These are phyloP conservation scores for Thaleichthys pacificus DNA, from an alignment of 2,797 vertebrate genomes.

Conservation along the genomic window DNA sequence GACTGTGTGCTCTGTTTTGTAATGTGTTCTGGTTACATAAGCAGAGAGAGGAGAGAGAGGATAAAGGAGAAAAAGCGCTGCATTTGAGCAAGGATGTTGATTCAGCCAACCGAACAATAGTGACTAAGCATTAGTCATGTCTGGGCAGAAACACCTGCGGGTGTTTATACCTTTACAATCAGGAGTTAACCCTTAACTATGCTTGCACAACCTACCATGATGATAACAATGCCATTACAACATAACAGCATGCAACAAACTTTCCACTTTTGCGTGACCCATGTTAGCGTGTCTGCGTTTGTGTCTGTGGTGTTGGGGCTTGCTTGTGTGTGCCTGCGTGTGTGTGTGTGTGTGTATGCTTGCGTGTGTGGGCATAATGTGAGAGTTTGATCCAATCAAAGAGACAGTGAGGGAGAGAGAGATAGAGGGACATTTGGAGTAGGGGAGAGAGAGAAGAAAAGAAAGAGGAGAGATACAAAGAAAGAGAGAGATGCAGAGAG, in stretches of 20 bases:
- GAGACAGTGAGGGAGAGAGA: not conserved
- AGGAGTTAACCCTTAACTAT: too few species aligned
- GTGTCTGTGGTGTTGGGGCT: not conserved
- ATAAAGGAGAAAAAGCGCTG: not conserved
- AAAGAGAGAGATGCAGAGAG: not conserved
- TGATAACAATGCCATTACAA: too few species aligned
- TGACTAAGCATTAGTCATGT: too few species aligned
- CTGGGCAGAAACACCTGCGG: too few species aligned
- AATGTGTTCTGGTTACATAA: not conserved
- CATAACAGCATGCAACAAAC: too few species aligned
- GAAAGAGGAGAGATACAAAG: too few species aligned
- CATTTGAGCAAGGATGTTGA: not conserved
- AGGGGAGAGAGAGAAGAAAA: not conserved
- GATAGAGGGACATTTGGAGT: not conserved
- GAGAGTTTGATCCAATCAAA: not conserved
- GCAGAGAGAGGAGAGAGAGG: not conserved
- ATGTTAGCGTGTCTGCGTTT: slow-evolving; percentile 15
- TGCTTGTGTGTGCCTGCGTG: slow-evolving; percentile 10
- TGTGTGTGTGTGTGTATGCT: slow-evolving; percentile 1
- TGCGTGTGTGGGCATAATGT: not conserved
- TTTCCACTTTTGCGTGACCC: not conserved
- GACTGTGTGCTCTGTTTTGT: not conserved
- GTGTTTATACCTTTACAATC: too few species aligned
- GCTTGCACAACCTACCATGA: too few species aligned
- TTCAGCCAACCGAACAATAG: too few species aligned